Base-by-base conservation (phyloP, 2,113 vertebrate genomes). In the Scomber colias region DNA sequence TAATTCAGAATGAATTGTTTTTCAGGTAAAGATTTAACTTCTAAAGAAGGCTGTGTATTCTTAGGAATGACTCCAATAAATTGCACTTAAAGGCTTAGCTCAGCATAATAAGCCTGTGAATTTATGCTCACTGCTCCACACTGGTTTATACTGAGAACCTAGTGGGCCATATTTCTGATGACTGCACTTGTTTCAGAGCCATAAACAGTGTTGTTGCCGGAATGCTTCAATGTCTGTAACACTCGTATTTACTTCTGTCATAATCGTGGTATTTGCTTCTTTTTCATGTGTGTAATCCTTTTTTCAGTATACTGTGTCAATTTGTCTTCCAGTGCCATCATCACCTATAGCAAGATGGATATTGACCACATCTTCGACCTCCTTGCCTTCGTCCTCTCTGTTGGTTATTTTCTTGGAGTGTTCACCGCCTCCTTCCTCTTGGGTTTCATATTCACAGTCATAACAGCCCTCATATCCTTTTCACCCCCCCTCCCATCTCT, bases 381-480 rank as follows among this genome's bases (percentile, higher is more conserved):
- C 6, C 87, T 86, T 0, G 93, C 95, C 3, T 95, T 96, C 88
- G 94, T 97, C 92, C 93, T 93, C 77, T 96, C 93, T 0, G 90
- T 93, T 51, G 95, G 95, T 81, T 95, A 95, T 86, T 97, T 97
- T 84, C 89, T 96, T 16, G 87, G 91, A 2, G 96, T 97, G 81
- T 95, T 97, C 69, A 92, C 90, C 3, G 94, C 95, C 77, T 97
- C 96, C 0, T 95, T 97, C 87, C 93, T 95, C 31, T 92, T 96
- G 90, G 96, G 96, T 67, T 96, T 96, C 11, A 90, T 92, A 0
- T 97, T 96, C 35, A 95, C 95, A 30, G 81, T 97, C 61, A 91
- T 96, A 87, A 96, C 96, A 44, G 96, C 96, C 60, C 89, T 97
- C 85, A 96, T 97, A 97, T 97, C 96, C 96, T 40, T 97, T 97